A percentile compares a stretch with the other conserved stretches of the same genome.
Evolutionary conservation across 2,888 invertebrate species (phyloP).

Genomic region (Asteroscopus sphinx): DNA sequence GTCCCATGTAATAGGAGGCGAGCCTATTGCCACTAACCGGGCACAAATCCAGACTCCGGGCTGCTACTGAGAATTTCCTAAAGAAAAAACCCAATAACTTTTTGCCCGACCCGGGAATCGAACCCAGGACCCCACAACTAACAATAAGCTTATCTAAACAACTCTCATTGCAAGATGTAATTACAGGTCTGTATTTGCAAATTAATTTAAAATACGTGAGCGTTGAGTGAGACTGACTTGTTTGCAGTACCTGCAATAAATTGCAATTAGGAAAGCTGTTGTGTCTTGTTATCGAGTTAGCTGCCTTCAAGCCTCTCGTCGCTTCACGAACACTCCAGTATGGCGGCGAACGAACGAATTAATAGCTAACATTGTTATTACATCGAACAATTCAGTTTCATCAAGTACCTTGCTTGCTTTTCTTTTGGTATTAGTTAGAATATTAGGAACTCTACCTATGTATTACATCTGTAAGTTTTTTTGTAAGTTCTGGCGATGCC

Average conservation of each 20-base stretch:
- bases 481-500: too few species aligned
- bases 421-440: not conserved
- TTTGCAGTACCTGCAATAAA: constrained; percentile 90
- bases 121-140: too few species aligned
- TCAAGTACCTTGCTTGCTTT: not conserved
- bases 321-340: constrained; percentile 74
- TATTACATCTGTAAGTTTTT: too few species aligned
- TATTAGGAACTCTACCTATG: not conserved
- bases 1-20: too few species aligned
- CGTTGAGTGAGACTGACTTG: constrained; percentile 85
- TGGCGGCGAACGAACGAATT: constrained; percentile 75
- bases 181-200: constrained; percentile 81
- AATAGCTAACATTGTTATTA: constrained; percentile 72
- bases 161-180: constrained; percentile 68
- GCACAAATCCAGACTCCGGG: too few species aligned
- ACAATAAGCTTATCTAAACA: constrained; percentile 48
- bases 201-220: constrained; percentile 89
- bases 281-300: constrained; percentile 89
- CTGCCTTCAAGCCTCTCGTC: constrained; percentile 81
- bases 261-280: constrained; percentile 89
- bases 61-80: too few species aligned
- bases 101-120: too few species aligned
- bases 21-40: too few species aligned
- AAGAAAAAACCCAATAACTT: too few species aligned
- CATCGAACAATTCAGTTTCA: constrained; percentile 42